phyloP scores from a whole-genome alignment of 2,797 vertebrate species.

The Nannoperca obscura region DNA sequence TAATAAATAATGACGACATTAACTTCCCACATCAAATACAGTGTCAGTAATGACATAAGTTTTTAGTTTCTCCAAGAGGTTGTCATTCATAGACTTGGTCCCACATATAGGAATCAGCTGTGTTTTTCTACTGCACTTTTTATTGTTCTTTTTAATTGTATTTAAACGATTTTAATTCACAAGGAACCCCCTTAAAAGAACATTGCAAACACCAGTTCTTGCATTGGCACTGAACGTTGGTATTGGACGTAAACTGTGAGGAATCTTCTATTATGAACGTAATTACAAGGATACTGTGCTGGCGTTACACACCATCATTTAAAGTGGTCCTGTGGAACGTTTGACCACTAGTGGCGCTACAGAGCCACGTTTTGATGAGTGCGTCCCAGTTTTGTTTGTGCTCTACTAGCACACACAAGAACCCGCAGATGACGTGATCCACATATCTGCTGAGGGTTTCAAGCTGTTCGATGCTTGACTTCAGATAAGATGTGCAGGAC shows the following conservation, averaged over 20 bases:
- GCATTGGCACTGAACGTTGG: not conserved
- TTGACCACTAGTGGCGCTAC: not conserved
- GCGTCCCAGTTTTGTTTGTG: not conserved
- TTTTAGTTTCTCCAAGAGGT: not conserved
- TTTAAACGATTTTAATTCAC: no score
- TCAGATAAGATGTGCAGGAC: not conserved
- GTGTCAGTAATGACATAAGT: not conserved
- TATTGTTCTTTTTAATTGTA: no score
- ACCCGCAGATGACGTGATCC: not conserved
- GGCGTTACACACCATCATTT: not conserved
- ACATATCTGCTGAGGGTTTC: not conserved
- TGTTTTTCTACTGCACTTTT: no score
- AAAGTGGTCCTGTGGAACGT: not conserved
- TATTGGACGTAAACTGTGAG: not conserved
- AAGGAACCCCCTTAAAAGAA: no score
- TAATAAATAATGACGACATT: not conserved
- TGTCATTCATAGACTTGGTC: not conserved
- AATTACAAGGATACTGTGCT: no score
- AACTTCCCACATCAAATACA: not conserved
- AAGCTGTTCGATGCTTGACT: not conserved
- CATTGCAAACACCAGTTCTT: not conserved
- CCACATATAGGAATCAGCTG: no score
- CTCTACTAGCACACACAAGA: not conserved
- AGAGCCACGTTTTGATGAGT: not conserved
- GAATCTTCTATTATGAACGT: not conserved